Evolutionary conservation across 2,797 vertebrate species (phyloP).

Genomic region (Melanotaenia nigrans): DNA sequence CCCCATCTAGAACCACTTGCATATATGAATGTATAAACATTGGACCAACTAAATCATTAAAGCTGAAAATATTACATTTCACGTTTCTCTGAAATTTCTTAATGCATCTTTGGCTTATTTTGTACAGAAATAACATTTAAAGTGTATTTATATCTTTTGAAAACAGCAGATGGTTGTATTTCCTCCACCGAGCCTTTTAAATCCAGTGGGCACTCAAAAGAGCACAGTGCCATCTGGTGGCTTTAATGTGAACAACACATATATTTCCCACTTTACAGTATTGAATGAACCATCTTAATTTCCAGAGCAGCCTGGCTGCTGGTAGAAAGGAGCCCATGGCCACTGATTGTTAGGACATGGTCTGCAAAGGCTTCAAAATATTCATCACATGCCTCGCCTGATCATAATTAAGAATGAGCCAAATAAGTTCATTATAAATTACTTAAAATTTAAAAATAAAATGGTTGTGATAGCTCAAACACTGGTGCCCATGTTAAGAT

Average conservation of each 20-base stretch:
- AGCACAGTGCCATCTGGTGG: slow-evolving; percentile 2
- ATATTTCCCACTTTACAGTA: background rate
- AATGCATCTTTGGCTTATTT: background rate
- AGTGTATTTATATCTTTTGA: background rate
- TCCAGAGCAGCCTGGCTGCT: too few species aligned
- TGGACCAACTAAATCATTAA: background rate
- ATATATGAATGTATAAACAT: background rate
- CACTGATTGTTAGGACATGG: background rate
- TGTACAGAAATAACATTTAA: background rate
- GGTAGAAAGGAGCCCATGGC: too few species aligned
- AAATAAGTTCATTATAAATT: background rate
- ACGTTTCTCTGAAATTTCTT: background rate
- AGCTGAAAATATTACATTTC: background rate
- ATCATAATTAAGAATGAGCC: background rate
- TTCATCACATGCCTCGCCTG: background rate
- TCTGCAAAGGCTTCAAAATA: background rate
- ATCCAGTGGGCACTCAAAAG: background rate
- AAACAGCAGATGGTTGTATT: background rate
- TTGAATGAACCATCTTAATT: too few species aligned
- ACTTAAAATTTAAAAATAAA: too few species aligned
- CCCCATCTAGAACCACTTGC: background rate
- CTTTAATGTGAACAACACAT: background rate
- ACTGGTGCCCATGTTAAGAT: background rate
- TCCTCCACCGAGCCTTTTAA: background rate
- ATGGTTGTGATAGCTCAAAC: background rate